Conservation (phyloP, 2,888 invertebrate genomes). For the Pristionchus entomophagus region DNA sequence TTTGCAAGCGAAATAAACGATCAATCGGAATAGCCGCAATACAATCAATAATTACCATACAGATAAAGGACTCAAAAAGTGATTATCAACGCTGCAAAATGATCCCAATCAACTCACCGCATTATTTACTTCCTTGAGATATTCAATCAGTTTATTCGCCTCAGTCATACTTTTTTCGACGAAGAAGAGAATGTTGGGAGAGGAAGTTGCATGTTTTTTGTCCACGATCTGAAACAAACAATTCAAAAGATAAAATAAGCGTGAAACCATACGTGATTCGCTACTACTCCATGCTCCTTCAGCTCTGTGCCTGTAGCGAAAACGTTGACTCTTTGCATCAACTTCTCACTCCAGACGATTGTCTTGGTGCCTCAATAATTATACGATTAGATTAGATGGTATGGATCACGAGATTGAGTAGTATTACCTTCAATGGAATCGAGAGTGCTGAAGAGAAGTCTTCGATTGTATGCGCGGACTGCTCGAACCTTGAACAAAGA, state of each 20-base stretch:
- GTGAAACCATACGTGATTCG: conserved; percentile 2
- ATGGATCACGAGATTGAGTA: background rate
- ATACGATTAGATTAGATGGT: background rate
- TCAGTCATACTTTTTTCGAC: conserved; percentile 46
- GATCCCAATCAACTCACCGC: background rate
- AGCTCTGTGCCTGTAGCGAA: conserved; percentile 28
- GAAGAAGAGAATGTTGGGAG: conserved; percentile 35
- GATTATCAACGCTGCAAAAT: too few relatives aligned
- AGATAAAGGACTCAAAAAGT: too few relatives aligned
- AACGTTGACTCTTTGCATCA: conserved; percentile 35
- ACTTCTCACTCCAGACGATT: conserved; percentile 41
- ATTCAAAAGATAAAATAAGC: too few relatives aligned
- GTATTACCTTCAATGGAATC: conserved; percentile 66
- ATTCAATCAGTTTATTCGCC: conserved; percentile 44
- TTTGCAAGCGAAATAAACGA: too few relatives aligned
- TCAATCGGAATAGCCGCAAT: too few relatives aligned
- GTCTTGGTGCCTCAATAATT: conserved; percentile 36
- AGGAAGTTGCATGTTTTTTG: background rate
- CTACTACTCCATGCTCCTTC: conserved; percentile 36
- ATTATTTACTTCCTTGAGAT: conserved; percentile 1
- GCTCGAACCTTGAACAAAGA: conserved; percentile 50
- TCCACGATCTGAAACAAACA: conserved; percentile 6
- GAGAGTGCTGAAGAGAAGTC: conserved; percentile 66
- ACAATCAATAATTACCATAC: too few relatives aligned
- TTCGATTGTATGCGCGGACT: conserved; percentile 58